These are phyloP conservation scores for Tylochromis polylepis DNA, from an alignment of 2,113 vertebrate species.

Conservation along the genomic window DNA sequence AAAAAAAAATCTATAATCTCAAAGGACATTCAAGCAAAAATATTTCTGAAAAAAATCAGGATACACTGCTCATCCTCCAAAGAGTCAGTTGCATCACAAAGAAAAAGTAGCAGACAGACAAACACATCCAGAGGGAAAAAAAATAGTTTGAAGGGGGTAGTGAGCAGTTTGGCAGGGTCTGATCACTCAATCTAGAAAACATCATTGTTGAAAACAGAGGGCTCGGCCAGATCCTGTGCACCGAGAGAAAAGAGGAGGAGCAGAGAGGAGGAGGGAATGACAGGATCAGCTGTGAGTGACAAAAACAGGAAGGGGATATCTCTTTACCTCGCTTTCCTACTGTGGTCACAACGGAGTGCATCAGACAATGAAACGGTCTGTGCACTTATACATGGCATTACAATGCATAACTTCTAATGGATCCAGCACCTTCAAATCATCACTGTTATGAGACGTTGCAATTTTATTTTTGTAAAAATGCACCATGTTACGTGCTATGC, in stretches of 20 bases:
- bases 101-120: not conserved
- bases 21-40: not conserved
- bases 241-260: constrained; percentile 49
- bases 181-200: constrained; percentile 42
- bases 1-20: not conserved
- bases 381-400: not conserved
- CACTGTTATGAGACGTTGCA: not conserved
- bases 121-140: not conserved
- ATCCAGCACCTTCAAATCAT: not conserved
- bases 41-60: not conserved
- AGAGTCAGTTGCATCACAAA: not conserved
- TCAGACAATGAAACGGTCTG: constrained; percentile 43
- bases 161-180: constrained; percentile 26
- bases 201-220: constrained; percentile 50
- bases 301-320: constrained; percentile 79
- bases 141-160: not conserved
- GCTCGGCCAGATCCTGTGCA: constrained; percentile 49
- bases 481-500: not conserved
- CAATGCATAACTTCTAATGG: not conserved
- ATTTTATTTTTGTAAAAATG: not conserved
- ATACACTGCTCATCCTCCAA: not conserved
- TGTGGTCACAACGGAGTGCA: constrained; percentile 47
- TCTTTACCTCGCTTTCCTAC: constrained; percentile 68
- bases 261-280: constrained; percentile 54
- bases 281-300: constrained; percentile 71